phyloP scores from a whole-genome alignment of 2,113 vertebrate genomes.

The Polypterus senegalus region DNA sequence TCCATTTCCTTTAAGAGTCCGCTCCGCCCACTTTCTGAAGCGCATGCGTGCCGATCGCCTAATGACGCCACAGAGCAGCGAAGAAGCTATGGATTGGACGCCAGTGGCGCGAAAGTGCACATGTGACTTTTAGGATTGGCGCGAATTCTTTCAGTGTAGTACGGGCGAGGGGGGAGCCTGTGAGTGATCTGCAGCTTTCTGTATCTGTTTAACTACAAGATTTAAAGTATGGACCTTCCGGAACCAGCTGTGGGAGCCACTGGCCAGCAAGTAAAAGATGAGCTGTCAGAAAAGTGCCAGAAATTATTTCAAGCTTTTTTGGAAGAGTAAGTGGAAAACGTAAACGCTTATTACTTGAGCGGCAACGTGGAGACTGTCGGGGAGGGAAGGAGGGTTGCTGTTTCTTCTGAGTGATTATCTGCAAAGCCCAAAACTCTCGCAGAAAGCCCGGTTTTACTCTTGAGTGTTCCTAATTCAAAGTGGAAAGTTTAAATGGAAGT shows the following conservation, averaged over 20 bases:
- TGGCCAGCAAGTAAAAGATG: constrained; percentile 72
- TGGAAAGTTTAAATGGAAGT: too few species aligned
- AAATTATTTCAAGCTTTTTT: constrained; percentile 92
- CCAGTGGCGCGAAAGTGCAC: constrained; percentile 35
- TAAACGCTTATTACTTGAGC: too few species aligned
- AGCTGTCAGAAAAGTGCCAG: constrained; percentile 92
- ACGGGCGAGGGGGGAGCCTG: background rate
- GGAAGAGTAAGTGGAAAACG: constrained; percentile 76
- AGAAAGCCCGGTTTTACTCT: too few species aligned
- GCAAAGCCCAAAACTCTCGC: too few species aligned
- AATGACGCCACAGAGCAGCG: too few species aligned
- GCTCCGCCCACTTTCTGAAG: too few species aligned
- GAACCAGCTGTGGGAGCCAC: constrained; percentile 42
- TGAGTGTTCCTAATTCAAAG: too few species aligned
- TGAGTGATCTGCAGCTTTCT: background rate
- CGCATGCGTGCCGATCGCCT: too few species aligned
- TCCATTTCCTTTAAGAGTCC: too few species aligned
- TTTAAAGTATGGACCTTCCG: constrained; percentile 45
- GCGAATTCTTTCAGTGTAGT: constrained; percentile 41
- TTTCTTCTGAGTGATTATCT: background rate
- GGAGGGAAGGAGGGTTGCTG: background rate
- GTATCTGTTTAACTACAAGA: constrained; percentile 3
- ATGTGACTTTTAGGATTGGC: constrained; percentile 49
- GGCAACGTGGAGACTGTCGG: background rate
- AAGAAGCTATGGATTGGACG: constrained; percentile 34